These are phyloP conservation scores for Hydrochoerus hydrochaeris DNA, from an alignment of 2,113 vertebrate species.

Conservation along the genomic window DNA sequence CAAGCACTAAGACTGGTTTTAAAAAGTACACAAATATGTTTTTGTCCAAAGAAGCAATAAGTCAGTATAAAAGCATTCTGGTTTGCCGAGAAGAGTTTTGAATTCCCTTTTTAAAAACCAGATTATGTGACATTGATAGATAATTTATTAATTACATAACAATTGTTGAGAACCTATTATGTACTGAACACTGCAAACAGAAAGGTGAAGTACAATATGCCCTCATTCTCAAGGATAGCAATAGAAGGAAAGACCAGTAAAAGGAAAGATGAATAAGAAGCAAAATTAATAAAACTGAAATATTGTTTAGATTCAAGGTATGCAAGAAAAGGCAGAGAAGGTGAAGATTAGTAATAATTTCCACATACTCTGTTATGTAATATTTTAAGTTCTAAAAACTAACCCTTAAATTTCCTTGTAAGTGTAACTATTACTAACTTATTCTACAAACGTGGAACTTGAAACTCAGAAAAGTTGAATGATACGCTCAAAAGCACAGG, in stretches of 20 bases:
- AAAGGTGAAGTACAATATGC: neutral
- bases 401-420: neutral
- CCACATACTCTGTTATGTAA: neutral
- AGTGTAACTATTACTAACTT: neutral
- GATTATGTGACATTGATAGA: neutral
- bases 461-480: neutral
- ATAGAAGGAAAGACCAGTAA: neutral
- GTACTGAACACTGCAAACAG: neutral
- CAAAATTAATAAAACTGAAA: neutral
- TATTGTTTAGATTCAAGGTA: neutral
- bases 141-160: neutral
- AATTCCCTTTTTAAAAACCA: neutral
- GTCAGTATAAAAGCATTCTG: neutral
- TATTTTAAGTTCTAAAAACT: neutral
- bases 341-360: neutral
- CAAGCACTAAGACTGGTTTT: neutral
- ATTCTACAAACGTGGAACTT: neutral
- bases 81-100: neutral
- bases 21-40: neutral
- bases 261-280: neutral
- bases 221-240: neutral
- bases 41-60: neutral
- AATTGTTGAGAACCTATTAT: neutral
- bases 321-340: neutral
- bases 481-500: neutral